A percentile compares a stretch with the other conserved stretches of the same genome.
phyloP scores from a whole-genome alignment of 2,113 vertebrate genomes.

The Corythornis madagascariensis region DNA sequence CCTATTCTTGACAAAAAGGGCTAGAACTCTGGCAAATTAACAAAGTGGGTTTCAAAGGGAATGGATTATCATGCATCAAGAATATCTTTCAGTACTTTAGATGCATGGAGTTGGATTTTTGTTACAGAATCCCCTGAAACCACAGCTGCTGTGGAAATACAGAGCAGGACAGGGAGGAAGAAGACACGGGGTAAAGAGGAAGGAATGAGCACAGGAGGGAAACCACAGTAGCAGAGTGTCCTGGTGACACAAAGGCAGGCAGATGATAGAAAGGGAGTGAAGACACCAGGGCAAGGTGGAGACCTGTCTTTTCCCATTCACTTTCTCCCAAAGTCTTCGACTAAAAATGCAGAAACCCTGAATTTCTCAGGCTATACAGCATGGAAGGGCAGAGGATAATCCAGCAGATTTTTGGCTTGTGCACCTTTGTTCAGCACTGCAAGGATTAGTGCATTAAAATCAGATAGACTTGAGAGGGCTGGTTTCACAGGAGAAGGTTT shows the following conservation, averaged over 20 bases:
- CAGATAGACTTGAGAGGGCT: background rate
- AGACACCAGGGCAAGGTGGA: background rate
- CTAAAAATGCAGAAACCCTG: background rate
- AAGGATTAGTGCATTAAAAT: conserved; percentile 16
- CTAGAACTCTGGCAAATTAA: background rate
- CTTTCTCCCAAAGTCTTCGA: background rate
- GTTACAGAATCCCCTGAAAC: background rate
- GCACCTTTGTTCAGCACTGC: background rate
- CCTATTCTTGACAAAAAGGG: background rate
- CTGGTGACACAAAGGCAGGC: background rate
- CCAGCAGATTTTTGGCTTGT: background rate
- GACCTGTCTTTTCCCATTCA: background rate
- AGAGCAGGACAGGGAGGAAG: background rate
- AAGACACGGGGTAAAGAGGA: background rate
- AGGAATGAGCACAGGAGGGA: background rate
- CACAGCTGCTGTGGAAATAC: background rate
- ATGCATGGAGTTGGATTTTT: background rate
- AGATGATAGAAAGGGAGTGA: background rate
- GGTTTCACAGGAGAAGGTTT: conserved; percentile 15
- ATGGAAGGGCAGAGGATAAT: background rate
- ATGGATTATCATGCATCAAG: background rate
- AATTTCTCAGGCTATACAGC: background rate
- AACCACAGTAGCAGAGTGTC: background rate
- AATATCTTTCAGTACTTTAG: background rate
- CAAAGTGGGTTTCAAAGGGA: background rate